Base-by-base conservation (phyloP, 2,797 vertebrate genomes). In the Artibeus lituratus region DNA sequence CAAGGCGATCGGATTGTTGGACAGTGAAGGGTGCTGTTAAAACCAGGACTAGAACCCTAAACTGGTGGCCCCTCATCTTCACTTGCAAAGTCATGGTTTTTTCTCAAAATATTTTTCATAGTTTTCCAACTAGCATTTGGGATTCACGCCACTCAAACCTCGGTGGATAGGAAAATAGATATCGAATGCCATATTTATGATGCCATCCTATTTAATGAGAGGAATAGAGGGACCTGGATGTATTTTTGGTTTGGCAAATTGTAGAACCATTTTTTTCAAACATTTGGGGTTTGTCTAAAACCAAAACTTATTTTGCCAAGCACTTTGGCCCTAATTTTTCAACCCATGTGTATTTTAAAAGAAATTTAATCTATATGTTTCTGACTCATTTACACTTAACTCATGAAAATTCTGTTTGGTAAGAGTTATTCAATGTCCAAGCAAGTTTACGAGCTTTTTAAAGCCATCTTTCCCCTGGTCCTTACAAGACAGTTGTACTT, bases 321-420 rank as follows among this genome's bases (percentile, higher is more conserved):
- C 94, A 97, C 93, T 96, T 90, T 97, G 97, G 97, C 93, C 97
- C 97, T 97, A 93, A 95, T 96, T 96, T 97, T 96, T 93, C 97
- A 97, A 93, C 96, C 94, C 97, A 91, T 86, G 96, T 95, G 92
- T 97, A 96, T 97, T 97, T 97, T 95, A 96, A 95, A 94, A 97
- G 97, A 97, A 95, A 97, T 92, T 92, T 93, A 93, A 97, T 97
- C 97, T 97, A 96, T 96, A 97, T 96, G 81, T 97, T 97, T 97
- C 97, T 97, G 95, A 97, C 94, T 97, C 96, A 97, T 98, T 98
- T 97, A 97, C 95, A 98, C 95, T 96, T 97, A 96, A 96, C 97
- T 97, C 97, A 97, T 95, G 97, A 97, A 97, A 98, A 96, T 69
- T 65, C 94, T 95, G 86, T 93, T 96, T 96, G 95, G 88, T 95